These are phyloP conservation scores for Fulica atra DNA, from an alignment of 2,113 vertebrate genomes.

Conservation along the genomic window DNA sequence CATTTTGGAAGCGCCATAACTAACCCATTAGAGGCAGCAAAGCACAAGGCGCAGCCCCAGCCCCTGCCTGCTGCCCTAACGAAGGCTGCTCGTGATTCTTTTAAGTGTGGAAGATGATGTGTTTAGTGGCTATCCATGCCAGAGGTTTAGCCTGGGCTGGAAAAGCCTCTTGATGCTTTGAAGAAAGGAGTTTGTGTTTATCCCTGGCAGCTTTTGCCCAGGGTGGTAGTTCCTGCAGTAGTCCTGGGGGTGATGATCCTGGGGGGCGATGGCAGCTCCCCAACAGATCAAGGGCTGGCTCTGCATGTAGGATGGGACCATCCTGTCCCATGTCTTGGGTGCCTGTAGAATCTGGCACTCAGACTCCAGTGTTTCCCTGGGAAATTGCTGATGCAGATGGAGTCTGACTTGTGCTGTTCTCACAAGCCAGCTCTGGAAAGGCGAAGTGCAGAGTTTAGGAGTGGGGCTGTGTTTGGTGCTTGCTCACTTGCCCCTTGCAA, in stretches of 20 bases:
- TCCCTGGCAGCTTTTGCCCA: not conserved
- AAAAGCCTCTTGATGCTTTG: not conserved
- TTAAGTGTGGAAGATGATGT: constrained; percentile 40
- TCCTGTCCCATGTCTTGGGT: rapidly evolving
- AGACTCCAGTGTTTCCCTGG: rapidly evolving
- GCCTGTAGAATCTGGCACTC: rapidly evolving
- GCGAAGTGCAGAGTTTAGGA: not conserved
- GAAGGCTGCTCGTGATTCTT: constrained; percentile 36
- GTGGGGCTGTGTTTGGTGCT: rapidly evolving
- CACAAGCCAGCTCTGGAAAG: not conserved
- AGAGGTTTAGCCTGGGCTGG: not conserved
- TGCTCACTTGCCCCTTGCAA: rapidly evolving
- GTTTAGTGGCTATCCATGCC: constrained; percentile 35
- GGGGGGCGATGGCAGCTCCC: no score
- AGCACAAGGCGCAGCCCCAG: constrained; percentile 19
- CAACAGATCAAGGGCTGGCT: rapidly evolving
- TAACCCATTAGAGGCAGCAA: constrained; percentile 34
- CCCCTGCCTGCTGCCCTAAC: constrained; percentile 21
- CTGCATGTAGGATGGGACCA: not conserved
- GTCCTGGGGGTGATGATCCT: rapidly evolving
- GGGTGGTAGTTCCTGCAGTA: not conserved
- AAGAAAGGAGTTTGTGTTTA: not conserved
- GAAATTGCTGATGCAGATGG: rapidly evolving
- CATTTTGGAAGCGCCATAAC: constrained; percentile 69
- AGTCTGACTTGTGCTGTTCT: rapidly evolving